These are phyloP conservation scores for Columba janthina DNA, from an alignment of 2,113 vertebrate species.

Conservation along the genomic window DNA sequence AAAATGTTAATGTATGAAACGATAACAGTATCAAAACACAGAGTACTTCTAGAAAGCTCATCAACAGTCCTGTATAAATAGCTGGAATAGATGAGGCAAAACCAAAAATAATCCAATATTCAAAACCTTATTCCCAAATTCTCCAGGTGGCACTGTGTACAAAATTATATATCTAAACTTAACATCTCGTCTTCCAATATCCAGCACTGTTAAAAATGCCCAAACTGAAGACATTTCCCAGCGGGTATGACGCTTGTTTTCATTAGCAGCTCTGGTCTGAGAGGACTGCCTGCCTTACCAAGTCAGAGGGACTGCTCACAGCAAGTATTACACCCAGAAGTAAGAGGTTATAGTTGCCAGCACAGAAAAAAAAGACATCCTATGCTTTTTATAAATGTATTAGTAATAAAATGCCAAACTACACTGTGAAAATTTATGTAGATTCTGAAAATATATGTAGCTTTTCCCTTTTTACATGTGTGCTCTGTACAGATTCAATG, in stretches of 20 bases:
- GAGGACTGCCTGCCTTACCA: not conserved
- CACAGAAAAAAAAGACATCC: not conserved
- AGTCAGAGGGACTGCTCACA: not conserved
- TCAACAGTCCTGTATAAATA: not conserved
- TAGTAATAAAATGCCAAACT: not conserved
- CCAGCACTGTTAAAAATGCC: not conserved
- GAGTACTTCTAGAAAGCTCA: not conserved
- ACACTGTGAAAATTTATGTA: not conserved
- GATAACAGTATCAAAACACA: not conserved
- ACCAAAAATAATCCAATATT: not conserved
- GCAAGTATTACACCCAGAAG: not conserved
- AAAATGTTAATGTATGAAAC: not conserved
- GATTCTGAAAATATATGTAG: not conserved
- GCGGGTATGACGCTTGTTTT: not conserved
- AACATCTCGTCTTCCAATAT: conserved; percentile 8
- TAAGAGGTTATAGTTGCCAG: not conserved
- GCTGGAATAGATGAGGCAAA: not conserved
- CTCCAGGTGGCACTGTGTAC: conserved; percentile 68
- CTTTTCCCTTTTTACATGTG: not conserved
- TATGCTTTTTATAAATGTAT: not conserved
- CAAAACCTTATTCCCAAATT: conserved; percentile 58
- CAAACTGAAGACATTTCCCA: conserved; percentile 29
- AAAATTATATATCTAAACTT: conserved; percentile 62
- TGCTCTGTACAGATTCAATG: not conserved
- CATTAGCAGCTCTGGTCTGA: conserved; percentile 10